Base-by-base conservation (phyloP, 2,797 vertebrate species). In the Pachyuromys duprasi region DNA sequence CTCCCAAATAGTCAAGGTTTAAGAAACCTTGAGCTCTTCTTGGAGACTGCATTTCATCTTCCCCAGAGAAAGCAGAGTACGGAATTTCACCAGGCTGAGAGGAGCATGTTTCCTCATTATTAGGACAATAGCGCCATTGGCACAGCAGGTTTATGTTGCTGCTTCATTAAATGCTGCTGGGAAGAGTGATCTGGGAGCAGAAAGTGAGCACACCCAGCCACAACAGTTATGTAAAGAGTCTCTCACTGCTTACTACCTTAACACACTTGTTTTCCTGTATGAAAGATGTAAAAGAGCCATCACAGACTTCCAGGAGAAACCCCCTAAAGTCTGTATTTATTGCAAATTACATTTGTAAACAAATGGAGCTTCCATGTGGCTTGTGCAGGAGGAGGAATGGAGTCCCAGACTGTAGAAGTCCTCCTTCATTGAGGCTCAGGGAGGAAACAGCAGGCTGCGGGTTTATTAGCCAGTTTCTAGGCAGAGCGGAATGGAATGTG, bases 41-140 rank as follows among this genome's bases (percentile, higher is more conserved):
- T 92, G 62, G 88, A 96, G 94, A 90, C 33, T 28, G 70, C 17
- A 76, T 94, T 96, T 97, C 33, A 78, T 26, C 76, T 28, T 95
- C 84, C 93, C 0, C 14, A 87, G 53, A 63, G 8, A 57, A 86
- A 95, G 63, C 22, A 65, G 74, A 88, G 74, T 31, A 36, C 0
- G 24, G 86, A 86, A 94, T 97, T 96, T 96, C 84, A 57, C 88
- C 18, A 65, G 89, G 63, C 6, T 31, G 42, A 88, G 93, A 97
- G 95, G 88, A 45, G 69, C 0, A 0, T 5, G 65, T 95, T 95
- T 97, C 22, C 62, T 97, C 96, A 94, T 95, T 90, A 94, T 84
- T 53, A 86, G 57, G 93, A 76, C 49, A 78, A 88, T 60, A 62
- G 0, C 86, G 45, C 57, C 97, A 80, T 72, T 92, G 95, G 55